Evolutionary conservation across 2,888 invertebrate genomes (phyloP), one percentile per base, ranked within the genome.

Genomic region (Microplitis deprimator): DNA sequence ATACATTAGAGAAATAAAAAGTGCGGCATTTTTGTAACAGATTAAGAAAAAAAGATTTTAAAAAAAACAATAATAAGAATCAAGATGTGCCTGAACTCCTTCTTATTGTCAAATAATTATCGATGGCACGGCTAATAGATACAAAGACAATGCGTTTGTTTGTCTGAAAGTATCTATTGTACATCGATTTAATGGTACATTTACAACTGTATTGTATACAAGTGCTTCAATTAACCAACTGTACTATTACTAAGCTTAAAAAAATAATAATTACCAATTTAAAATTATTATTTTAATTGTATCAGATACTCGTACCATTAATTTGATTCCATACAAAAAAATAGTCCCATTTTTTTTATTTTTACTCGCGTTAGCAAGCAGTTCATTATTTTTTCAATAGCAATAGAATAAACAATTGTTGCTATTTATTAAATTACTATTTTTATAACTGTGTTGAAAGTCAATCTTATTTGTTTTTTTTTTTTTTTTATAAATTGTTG

Each of bases 31-130:
- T 77, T 77, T 77, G 65, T 77, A 77, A 73, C 77, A 73, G 50
- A 50, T 50, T 50, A 50, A 50, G 50, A 50, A 50, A 50, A 50
- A 50, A 50, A 10, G 50, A 50, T 50, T 50, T 4, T 13, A 50
- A 50, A 50, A 50, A 50, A 50, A 50, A 8, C 8, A 50, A 50
- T 50, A 50, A 50, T 50, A 50, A 73, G 73, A 77, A 77, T 73
- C 77, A 77, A 73, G 69, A 77, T 77, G 77, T 77, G 77, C 77
- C 77, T 77, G 73, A 73, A 77, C 73, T 71, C 75, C 40, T 71
- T 73, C 40, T 71, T 73, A 77, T 77, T 62, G 62, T 73, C 68
- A 68, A 77, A 77, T 73, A 73, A 77, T 68, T 39, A 62, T 73
- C 73, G 73, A 38, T 73, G 68, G 77, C 61, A 68, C 73, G 59